These are phyloP conservation scores for Amazona vittata DNA, from an alignment of 2,113 vertebrate species.

Conservation along the genomic window DNA sequence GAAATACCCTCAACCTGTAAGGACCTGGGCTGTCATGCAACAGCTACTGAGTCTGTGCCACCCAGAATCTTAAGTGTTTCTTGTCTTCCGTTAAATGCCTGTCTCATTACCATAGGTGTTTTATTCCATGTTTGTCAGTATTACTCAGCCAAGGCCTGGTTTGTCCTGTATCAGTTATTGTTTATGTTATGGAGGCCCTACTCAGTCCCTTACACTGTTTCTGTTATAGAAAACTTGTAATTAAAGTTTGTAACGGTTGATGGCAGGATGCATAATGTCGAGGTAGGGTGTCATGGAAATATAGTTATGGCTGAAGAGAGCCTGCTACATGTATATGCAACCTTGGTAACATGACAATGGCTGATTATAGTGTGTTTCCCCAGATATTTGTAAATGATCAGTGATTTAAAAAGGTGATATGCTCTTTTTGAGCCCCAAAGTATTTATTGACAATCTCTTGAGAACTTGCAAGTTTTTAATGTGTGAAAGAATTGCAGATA, in stretches of 20 bases:
- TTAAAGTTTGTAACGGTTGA: neutral
- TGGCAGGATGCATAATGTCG: neutral
- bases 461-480: neutral
- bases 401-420: neutral
- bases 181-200: neutral
- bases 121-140: neutral
- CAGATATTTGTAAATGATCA: neutral
- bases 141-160: neutral
- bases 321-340: neutral
- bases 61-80: neutral
- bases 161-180: neutral
- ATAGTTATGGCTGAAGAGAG: neutral
- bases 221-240: neutral
- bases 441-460: neutral
- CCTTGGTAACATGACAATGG: accelerated
- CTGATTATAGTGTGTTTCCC: neutral
- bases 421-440: neutral
- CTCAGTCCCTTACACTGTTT: neutral
- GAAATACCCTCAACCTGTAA: neutral
- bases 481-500: neutral
- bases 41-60: neutral
- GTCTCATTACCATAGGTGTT: neutral
- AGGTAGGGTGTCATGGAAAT: neutral
- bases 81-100: neutral
- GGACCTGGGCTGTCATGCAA: neutral